phyloP scores from a whole-genome alignment of 2,113 vertebrate genomes.

The Notiomystis cincta region DNA sequence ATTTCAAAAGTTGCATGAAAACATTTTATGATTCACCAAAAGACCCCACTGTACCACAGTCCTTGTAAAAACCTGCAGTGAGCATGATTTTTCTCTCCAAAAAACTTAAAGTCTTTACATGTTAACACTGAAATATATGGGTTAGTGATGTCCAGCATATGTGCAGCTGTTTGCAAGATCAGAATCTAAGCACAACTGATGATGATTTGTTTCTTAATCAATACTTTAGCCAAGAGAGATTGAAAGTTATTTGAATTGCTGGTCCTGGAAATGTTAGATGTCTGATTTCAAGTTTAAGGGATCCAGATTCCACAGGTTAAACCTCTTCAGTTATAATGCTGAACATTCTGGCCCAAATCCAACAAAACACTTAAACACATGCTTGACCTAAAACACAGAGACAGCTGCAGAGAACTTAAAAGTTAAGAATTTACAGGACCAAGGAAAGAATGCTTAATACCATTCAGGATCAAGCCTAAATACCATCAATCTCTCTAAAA shows the following conservation, averaged over 20 bases:
- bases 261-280: conserved; percentile 4
- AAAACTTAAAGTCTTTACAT: not conserved
- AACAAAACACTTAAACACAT: conserved; percentile 42
- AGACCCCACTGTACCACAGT: not conserved
- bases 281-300: conserved; percentile 13
- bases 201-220: conserved; percentile 20
- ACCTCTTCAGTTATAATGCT: not conserved
- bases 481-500: not conserved
- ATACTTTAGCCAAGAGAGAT: not conserved
- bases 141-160: not conserved
- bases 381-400: conserved; percentile 3
- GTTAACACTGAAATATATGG: not conserved
- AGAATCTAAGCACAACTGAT: not conserved
- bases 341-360: conserved; percentile 18
- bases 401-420: conserved; percentile 18
- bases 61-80: not conserved
- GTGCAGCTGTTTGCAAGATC: not conserved
- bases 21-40: not conserved
- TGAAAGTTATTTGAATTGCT: conserved; percentile 24
- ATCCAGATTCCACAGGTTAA: conserved; percentile 32
- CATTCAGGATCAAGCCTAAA: not conserved
- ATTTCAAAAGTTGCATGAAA: not conserved
- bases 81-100: not conserved
- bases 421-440: conserved; percentile 15
- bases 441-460: not conserved